A percentile compares a stretch with the other conserved stretches of the same genome.
Conservation (phyloP, 2,113 vertebrate species). For the Rallus limicola region DNA sequence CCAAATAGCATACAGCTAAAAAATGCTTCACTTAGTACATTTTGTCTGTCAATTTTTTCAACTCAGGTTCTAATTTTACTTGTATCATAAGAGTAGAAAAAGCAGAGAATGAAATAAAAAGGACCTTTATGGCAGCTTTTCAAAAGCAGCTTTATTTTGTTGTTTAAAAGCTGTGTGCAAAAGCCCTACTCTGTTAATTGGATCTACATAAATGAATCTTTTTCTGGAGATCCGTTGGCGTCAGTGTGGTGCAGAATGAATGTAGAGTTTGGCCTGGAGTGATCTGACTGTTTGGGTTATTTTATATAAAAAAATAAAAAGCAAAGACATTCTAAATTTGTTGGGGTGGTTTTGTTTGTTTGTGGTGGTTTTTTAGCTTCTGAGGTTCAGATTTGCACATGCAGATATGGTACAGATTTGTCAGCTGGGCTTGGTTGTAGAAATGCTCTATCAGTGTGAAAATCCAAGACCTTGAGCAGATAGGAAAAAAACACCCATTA, state of each 20-base stretch:
- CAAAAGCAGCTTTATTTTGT: conserved; percentile 36
- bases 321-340: background rate
- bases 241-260: background rate
- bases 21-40: background rate
- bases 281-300: background rate
- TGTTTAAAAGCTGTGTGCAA: background rate
- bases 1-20: background rate
- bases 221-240: background rate
- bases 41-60: conserved; percentile 26
- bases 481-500: background rate
- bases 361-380: background rate
- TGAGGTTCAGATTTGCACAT: background rate
- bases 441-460: background rate
- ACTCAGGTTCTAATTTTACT: conserved; percentile 26
- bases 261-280: background rate
- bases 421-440: background rate
- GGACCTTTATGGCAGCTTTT: conserved; percentile 28
- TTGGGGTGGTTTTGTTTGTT: background rate
- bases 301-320: background rate
- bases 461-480: background rate
- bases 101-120: conserved; percentile 15
- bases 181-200: background rate
- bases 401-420: background rate
- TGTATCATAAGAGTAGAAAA: background rate
- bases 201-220: background rate